Base-by-base conservation (phyloP, 2,888 invertebrate genomes). In the Macrosoma leucophasiata region DNA sequence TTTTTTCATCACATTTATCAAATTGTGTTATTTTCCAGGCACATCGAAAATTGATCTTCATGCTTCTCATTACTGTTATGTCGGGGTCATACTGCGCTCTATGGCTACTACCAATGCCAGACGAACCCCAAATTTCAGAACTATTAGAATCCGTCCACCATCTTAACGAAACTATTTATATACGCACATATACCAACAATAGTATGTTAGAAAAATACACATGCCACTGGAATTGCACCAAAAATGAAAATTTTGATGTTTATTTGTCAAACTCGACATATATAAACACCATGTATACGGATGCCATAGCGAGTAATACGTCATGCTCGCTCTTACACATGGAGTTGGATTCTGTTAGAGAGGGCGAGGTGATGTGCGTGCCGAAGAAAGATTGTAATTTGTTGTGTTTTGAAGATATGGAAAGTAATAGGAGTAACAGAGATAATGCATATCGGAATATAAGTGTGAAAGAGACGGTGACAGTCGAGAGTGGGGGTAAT, bases 31-130 rank as follows among this genome's bases (percentile, higher is more conserved):
- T 40, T 33, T 74, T 75, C 14, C 70, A 86, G 81, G 64, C 72
- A 3, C 85, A 85, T 52, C 86, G 94, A 44, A 93, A 93, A 65
- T 55, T 86, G 0, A 89, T 94, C 30, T 94, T 94, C 56, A 86
- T 93, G 64, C 48, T 81, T 0, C 68, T 94, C 0, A 88, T 94
- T 25, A 46, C 84, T 1, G 44, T 84, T 0, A 92, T 92, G 86
- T 88, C 90, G 0, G 55, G 88, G 0, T 89, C 90, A 1, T 94
- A 88, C 57, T 87, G 89, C n/a, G 75, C 88, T 10, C 86, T 94
- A 40, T 89, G 90, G 68, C 90, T 93, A 50, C 71, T 93, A 0
- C 55, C 50, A 4, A 43, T 47, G 42, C 50, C 52, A 0, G 54
- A 52, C 3, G 44, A 43, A n/a, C 36, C 47, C 13, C 36, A 48